Percentiles rank a stretch among this genome's conserved stretches.
phyloP scores from a whole-genome alignment of 2,888 invertebrate species.

The Drepana falcataria region DNA sequence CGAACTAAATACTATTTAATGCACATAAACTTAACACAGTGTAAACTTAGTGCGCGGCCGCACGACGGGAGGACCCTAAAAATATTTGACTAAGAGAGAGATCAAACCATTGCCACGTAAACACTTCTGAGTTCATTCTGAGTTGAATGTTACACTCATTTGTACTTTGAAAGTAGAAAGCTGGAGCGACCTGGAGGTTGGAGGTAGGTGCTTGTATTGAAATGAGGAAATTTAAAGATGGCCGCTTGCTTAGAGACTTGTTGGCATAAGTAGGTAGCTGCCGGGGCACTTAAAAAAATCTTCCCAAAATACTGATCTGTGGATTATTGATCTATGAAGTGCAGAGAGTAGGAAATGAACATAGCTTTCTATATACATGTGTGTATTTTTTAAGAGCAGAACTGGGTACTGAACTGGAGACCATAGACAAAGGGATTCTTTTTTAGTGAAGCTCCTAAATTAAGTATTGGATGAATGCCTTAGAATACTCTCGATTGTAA shows the following conservation, averaged over 20 bases:
- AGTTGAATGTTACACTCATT: slow-evolving; percentile 47
- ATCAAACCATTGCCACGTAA: slow-evolving; percentile 85
- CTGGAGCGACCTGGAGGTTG: slow-evolving; percentile 31
- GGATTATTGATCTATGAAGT: neutral
- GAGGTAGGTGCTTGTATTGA: slow-evolving; percentile 12
- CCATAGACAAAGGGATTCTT: neutral
- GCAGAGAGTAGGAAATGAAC: neutral
- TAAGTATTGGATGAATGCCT: no score
- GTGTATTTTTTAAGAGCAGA: neutral
- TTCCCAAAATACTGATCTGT: no score
- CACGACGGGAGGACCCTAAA: slow-evolving; percentile 66
- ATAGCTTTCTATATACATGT: neutral
- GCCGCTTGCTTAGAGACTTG: neutral
- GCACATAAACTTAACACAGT: slow-evolving; percentile 63
- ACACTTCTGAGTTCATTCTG: slow-evolving; percentile 51
- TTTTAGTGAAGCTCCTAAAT: neutral
- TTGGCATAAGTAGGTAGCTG: neutral
- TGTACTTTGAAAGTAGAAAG: slow-evolving; percentile 65
- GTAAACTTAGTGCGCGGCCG: slow-evolving; percentile 37
- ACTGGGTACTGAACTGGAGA: neutral
- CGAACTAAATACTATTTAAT: slow-evolving; percentile 72
- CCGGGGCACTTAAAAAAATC: neutral
- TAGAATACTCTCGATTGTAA: no score
- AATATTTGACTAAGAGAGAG: slow-evolving; percentile 86
- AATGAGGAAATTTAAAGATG: slow-evolving; percentile 5